Evolutionary conservation across 2,113 vertebrate genomes (phyloP).

Genomic region (Brienomyrus longianalis): DNA sequence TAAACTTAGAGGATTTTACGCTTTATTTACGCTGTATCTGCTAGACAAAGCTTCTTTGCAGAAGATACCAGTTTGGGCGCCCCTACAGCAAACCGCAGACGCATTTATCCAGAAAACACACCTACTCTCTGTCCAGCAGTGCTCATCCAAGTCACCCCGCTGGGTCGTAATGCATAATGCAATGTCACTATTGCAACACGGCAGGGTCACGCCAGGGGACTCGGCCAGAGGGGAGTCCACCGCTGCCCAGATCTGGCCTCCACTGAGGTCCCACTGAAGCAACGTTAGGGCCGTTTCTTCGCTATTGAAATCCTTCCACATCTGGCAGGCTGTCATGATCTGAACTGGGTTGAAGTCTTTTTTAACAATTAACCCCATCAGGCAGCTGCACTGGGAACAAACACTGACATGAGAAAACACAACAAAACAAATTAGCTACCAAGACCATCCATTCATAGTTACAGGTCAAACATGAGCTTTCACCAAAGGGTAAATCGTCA

Average conservation of each 20-base stretch:
- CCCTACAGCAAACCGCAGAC: not conserved
- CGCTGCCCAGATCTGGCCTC: not conserved
- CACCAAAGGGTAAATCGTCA: not conserved
- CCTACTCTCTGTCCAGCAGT: not conserved
- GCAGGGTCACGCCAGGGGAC: not conserved
- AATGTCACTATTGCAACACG: constrained; percentile 11
- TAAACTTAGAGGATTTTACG: not conserved
- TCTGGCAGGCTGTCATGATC: not conserved
- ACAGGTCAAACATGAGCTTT: not conserved
- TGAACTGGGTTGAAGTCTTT: not conserved
- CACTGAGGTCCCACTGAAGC: not conserved
- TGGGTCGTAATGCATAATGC: not conserved
- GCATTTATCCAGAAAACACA: not conserved
- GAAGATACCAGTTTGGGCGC: not conserved
- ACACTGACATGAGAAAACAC: not conserved
- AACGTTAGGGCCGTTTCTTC: not conserved
- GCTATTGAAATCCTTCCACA: not conserved
- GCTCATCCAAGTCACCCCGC: not conserved
- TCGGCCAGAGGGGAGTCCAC: not conserved
- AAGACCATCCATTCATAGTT: not conserved
- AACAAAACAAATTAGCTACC: not conserved
- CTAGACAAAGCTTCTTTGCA: not conserved
- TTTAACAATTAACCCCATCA: constrained; percentile 1
- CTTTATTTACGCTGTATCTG: not conserved
- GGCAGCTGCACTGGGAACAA: not conserved